phyloP scores from a whole-genome alignment of 64 coral and sea anemone species.

The Stichodactyla mertensii region DNA sequence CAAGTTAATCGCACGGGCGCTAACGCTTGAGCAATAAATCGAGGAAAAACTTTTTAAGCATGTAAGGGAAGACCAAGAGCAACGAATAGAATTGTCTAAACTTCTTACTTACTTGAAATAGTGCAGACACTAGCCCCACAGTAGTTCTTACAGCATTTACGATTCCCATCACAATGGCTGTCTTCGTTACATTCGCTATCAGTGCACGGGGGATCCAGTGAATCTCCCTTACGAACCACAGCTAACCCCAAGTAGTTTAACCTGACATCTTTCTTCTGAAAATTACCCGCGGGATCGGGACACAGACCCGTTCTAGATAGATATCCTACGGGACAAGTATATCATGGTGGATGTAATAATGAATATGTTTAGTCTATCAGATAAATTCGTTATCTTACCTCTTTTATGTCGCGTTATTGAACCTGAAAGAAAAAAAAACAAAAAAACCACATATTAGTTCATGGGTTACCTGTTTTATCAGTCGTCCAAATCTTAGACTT shows the following conservation, averaged over 20 bases:
- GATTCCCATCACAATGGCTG: slow-evolving; percentile 83
- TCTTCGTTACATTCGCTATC: slow-evolving; percentile 63
- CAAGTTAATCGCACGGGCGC: background rate
- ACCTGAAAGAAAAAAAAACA: too few species aligned
- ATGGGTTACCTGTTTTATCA: background rate
- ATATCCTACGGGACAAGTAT: slow-evolving; percentile 44
- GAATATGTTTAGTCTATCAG: background rate
- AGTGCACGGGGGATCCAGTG: background rate
- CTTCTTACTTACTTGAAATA: slow-evolving; percentile 41
- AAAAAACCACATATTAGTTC: background rate
- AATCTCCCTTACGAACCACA: background rate
- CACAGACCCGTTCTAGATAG: slow-evolving; percentile 88
- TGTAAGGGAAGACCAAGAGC: too few species aligned
- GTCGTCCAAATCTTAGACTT: background rate
- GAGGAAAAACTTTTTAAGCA: background rate
- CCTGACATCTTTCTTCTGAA: slow-evolving; percentile 37
- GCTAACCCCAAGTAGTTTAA: slow-evolving; percentile 58
- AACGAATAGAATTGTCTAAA: background rate
- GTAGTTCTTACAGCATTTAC: slow-evolving; percentile 89
- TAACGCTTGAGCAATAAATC: background rate
- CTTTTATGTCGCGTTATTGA: slow-evolving; percentile 13
- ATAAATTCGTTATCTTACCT: background rate
- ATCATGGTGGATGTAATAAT: background rate
- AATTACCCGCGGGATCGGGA: slow-evolving; percentile 54
- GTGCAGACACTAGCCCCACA: slow-evolving; percentile 87